Evolutionary conservation across 2,113 vertebrate genomes (phyloP), one percentile per base, ranked within the genome.

Genomic region (Sprattus sprattus): DNA sequence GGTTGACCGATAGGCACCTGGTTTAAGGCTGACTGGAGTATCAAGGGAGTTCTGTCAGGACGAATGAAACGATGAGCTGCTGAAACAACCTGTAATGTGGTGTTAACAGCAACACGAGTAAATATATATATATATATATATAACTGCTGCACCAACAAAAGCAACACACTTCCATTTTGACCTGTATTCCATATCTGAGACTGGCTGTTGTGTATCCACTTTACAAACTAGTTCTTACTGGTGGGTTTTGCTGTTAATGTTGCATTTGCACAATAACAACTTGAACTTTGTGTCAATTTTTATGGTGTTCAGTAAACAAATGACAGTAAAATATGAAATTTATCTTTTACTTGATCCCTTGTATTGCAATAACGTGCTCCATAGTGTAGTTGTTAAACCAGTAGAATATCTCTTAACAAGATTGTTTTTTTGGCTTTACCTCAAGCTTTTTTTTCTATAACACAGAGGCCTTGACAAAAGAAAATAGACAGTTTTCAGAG

Each of bases 241-340:
- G 64, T 71, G 64, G 64, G 32, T 32, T 78, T 78, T 78, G 71
- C 71, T 78, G 71, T 78, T 87, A 84, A 46, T n/a, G 78, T 88
- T 71, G 45, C 71, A 78, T 54, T 50, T 46, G 57, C 52, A 82
- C 89, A 88, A 87, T 90, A 90, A 88, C 16, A 88, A 83, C 71
- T 82, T 44, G 67, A 86, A 84, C 81, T 54, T 81, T 84, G 64
- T 87, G 80, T 84, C 25, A 45, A 47, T 47, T 47, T 39, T 81
- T 64, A 57, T 84, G 78, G 25, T 54, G 54, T 57, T 57, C 71
- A 15, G 71, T 78, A 32, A 78, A 78, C 28, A 39, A 78, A 32
- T 1, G 15, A 78, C 11, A 78, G 71, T 28, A 15, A 15, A 78
- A 78, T 78, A 78, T 78, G 71, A 5, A 44, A 16, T 44, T 75